Conservation (phyloP, 2,888 invertebrate species). For the Allacma fusca region DNA sequence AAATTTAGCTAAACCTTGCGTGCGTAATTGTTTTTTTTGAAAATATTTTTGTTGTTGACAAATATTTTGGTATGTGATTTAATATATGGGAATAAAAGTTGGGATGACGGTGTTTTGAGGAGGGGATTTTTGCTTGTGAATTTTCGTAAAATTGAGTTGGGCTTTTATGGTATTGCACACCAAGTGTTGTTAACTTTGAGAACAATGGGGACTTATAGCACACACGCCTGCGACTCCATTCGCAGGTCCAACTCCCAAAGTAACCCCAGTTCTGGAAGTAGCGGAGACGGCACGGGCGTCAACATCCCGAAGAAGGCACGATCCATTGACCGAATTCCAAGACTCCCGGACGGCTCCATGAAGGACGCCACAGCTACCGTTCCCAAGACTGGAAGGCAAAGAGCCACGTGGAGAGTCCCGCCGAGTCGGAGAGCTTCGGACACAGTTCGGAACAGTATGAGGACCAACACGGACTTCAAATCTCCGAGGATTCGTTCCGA, state of each 20-base stretch:
- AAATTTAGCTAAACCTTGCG: too few species aligned
- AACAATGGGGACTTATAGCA: too few species aligned
- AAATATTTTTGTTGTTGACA: too few species aligned
- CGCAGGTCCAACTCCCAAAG: slow-evolving; percentile 61
- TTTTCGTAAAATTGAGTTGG: too few species aligned
- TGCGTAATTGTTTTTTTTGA: too few species aligned
- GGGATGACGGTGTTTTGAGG: too few species aligned
- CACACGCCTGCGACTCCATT: too few species aligned
- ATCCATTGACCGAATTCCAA: slow-evolving; percentile 59
- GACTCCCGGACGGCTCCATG: slow-evolving; percentile 50
- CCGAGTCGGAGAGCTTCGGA: slow-evolving; percentile 51
- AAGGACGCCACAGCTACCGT: slow-evolving; percentile 29
- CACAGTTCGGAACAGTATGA: slow-evolving; percentile 31
- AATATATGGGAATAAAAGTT: too few species aligned
- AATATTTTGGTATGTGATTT: too few species aligned
- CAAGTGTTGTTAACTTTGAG: too few species aligned
- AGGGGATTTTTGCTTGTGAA: too few species aligned
- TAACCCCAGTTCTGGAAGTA: slow-evolving; percentile 57
- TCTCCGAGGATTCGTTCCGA: slow-evolving; percentile 56
- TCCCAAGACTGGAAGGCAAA: slow-evolving; percentile 41
- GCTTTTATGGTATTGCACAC: too few species aligned
- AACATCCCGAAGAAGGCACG: slow-evolving; percentile 54
- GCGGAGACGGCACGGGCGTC: slow-evolving; percentile 32
- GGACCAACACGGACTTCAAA: slow-evolving; percentile 36
- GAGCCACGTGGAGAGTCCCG: slow-evolving; percentile 58